These are phyloP conservation scores for Papilio gigon DNA, from an alignment of 2,888 invertebrate species.

Conservation along the genomic window DNA sequence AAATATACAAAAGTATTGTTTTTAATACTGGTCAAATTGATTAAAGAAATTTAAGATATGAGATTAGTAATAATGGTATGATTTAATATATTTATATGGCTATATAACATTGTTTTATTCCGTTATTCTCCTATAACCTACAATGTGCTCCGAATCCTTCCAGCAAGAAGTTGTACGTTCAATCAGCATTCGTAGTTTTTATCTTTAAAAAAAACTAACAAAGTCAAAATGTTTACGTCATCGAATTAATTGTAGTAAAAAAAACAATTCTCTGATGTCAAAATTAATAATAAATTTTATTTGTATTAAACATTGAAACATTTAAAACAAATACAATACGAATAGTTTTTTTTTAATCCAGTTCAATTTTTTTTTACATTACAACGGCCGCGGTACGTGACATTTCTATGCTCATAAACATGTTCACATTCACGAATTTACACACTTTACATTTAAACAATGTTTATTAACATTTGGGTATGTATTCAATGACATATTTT, in stretches of 20 bases:
- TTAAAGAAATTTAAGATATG: neutral
- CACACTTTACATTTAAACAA: neutral
- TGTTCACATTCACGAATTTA: no score
- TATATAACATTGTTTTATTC: neutral
- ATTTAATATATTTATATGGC: slow-evolving; percentile 6
- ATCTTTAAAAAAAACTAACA: neutral
- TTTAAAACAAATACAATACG: slow-evolving; percentile 58
- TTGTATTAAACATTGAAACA: slow-evolving; percentile 61
- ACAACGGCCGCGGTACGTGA: slow-evolving; percentile 28
- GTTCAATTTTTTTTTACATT: slow-evolving; percentile 1
- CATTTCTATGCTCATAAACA: neutral
- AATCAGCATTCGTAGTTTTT: no score
- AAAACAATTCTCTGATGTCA: slow-evolving; percentile 52
- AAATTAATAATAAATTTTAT: slow-evolving; percentile 60
- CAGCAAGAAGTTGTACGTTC: no score
- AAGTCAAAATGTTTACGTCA: neutral
- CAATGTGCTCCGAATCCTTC: neutral
- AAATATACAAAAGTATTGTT: neutral
- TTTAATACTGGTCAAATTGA: neutral
- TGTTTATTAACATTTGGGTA: neutral
- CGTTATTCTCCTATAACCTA: neutral
- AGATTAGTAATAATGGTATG: neutral
- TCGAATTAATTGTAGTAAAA: slow-evolving; percentile 44
- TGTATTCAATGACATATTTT: neutral
- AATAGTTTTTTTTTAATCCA: slow-evolving; percentile 47